A percentile compares a stretch with the other conserved stretches of the same genome.
These are phyloP conservation scores for Cepaea hortensis DNA, from an alignment of 2,888 invertebrate genomes.

Conservation along the genomic window DNA sequence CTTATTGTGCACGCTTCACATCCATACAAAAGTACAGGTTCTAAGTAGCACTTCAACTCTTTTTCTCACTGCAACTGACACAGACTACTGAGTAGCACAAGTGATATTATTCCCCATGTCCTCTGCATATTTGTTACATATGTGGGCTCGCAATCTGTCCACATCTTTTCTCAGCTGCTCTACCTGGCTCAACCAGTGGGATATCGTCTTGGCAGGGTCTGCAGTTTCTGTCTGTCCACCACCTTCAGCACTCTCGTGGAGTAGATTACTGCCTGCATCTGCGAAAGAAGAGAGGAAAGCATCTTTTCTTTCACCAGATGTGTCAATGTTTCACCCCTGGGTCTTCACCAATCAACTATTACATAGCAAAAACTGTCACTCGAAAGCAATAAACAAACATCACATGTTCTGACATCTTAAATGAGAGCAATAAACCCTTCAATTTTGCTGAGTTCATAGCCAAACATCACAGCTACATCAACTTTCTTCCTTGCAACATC, in stretches of 20 bases:
- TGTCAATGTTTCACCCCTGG: neutral
- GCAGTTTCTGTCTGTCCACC: neutral
- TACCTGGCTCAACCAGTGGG: slow-evolving; percentile 65
- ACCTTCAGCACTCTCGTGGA: slow-evolving; percentile 43
- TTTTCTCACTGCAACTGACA: neutral
- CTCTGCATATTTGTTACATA: slow-evolving; percentile 72
- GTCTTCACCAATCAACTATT: too few species aligned
- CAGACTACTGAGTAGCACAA: slow-evolving; percentile 67
- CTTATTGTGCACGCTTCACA: too few species aligned
- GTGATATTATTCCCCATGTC: slow-evolving; percentile 72
- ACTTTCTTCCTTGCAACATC: too few species aligned
- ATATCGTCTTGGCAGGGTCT: slow-evolving; percentile 56
- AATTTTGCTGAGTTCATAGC: too few species aligned
- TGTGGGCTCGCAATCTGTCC: slow-evolving; percentile 68
- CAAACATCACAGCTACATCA: too few species aligned
- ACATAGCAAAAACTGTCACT: neutral
- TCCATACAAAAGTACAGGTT: too few species aligned
- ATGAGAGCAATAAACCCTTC: neutral
- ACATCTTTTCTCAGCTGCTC: slow-evolving; percentile 66
- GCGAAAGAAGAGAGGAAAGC: neutral
- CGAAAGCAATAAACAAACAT: neutral
- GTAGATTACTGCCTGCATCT: slow-evolving; percentile 45
- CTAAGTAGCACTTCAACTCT: too few species aligned
- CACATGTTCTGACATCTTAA: neutral
- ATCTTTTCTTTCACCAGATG: neutral